Percentiles rank a stretch among this genome's conserved stretches.
These are phyloP conservation scores for Stictocephala bisonia DNA, from an alignment of 2,888 invertebrate species.

Conservation along the genomic window DNA sequence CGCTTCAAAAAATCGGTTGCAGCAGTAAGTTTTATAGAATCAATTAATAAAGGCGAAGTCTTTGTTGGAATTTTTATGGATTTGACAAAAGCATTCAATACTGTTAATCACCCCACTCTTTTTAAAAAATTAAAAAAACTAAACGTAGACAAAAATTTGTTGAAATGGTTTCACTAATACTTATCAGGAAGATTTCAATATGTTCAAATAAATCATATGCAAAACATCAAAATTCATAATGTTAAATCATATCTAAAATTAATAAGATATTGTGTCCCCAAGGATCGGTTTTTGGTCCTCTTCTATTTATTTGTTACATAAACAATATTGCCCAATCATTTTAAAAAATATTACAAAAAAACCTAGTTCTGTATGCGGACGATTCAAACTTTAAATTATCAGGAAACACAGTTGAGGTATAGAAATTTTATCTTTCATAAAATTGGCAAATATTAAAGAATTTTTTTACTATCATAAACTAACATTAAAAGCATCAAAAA, in stretches of 20 bases:
- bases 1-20: no score
- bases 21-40: slow-evolving; percentile 8
- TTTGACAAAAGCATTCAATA: neutral
- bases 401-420: neutral
- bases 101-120: slow-evolving; percentile 3
- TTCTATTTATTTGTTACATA: neutral
- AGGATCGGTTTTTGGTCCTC: neutral
- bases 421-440: neutral
- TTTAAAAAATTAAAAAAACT: neutral
- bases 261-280: neutral
- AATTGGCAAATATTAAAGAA: neutral
- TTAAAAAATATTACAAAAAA: neutral
- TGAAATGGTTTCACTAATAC: neutral
- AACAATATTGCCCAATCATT: slow-evolving; percentile 6
- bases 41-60: neutral
- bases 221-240: neutral
- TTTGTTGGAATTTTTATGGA: slow-evolving; percentile 3
- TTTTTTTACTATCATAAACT: neutral
- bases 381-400: neutral
- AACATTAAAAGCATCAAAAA: neutral
- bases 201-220: neutral
- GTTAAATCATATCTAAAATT: neutral
- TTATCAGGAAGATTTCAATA: neutral
- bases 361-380: neutral
- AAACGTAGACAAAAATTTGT: neutral